A percentile compares a stretch with the other conserved stretches of the same genome.
Conservation (phyloP, 2,888 invertebrate genomes). For the Byasa hedistus region DNA sequence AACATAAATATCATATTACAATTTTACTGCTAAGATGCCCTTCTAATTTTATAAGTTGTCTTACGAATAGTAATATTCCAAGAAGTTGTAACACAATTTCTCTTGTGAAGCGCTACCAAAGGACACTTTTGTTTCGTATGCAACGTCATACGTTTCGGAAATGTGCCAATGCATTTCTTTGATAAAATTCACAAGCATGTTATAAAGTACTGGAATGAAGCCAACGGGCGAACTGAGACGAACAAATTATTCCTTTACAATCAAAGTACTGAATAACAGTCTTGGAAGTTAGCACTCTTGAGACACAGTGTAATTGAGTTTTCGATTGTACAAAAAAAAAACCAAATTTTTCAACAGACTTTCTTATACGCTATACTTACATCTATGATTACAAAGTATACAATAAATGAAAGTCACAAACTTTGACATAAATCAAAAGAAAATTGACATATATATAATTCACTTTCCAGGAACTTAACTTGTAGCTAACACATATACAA, state of each 20-base stretch:
- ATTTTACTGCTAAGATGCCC: background rate
- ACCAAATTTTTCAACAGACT: background rate
- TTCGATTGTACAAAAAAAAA: background rate
- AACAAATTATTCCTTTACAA: constrained; percentile 18
- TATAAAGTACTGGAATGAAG: constrained; percentile 20
- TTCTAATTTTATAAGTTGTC: background rate
- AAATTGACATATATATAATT: background rate
- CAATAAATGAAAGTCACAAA: no score
- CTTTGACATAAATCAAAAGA: no score
- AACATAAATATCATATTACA: background rate
- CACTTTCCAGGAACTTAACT: background rate
- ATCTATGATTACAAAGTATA: background rate
- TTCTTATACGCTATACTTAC: background rate
- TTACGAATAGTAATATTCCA: background rate
- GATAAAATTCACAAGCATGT: constrained; percentile 19
- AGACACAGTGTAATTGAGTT: constrained; percentile 6
- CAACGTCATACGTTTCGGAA: constrained; percentile 13
- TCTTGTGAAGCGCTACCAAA: constrained; percentile 3
- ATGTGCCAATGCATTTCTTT: constrained; percentile 30
- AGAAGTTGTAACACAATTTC: constrained; percentile 1
- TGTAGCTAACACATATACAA: no score
- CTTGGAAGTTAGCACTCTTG: background rate
- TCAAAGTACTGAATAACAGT: constrained; percentile 2
- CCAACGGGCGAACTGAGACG: constrained; percentile 20
- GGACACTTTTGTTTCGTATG: constrained; percentile 18